Conservation (phyloP, 2,888 invertebrate species). For the Didymodactylos carnosus region DNA sequence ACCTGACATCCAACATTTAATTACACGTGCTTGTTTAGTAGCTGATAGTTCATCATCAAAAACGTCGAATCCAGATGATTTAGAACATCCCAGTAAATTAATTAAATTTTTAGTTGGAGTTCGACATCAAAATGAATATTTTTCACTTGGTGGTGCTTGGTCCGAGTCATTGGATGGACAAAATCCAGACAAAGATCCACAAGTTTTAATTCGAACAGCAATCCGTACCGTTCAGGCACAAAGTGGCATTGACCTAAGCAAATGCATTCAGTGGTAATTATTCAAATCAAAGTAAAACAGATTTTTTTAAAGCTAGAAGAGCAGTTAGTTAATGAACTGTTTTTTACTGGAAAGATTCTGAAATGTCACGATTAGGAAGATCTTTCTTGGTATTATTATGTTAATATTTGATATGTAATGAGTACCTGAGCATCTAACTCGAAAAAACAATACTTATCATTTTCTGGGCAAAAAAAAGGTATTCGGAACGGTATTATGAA, state of each 20-base stretch:
- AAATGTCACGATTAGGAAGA: too few species aligned
- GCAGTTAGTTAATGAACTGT: too few species aligned
- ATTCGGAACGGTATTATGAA: too few species aligned
- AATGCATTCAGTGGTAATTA: slow-evolving; percentile 88
- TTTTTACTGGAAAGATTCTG: too few species aligned
- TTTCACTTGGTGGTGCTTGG: slow-evolving; percentile 93
- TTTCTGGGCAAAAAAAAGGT: too few species aligned
- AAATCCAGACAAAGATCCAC: slow-evolving; percentile 67
- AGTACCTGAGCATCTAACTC: too few species aligned
- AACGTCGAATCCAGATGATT: background rate
- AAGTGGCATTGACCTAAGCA: slow-evolving; percentile 73
- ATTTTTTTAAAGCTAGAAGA: too few species aligned
- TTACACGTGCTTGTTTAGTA: background rate
- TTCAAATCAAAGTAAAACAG: too few species aligned
- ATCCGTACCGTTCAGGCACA: slow-evolving; percentile 72
- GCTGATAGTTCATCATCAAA: background rate
- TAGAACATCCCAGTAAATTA: slow-evolving; percentile 6
- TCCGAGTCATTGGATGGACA: slow-evolving; percentile 77
- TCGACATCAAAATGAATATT: slow-evolving; percentile 45
- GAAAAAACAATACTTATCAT: too few species aligned
- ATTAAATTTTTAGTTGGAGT: slow-evolving; percentile 12
- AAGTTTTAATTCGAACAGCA: slow-evolving; percentile 75
- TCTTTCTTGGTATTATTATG: too few species aligned
- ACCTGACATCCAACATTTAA: background rate
- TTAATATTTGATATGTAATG: too few species aligned